Evolutionary conservation across 2,113 vertebrate genomes (phyloP).

Genomic region (Chloropsis hardwickii): DNA sequence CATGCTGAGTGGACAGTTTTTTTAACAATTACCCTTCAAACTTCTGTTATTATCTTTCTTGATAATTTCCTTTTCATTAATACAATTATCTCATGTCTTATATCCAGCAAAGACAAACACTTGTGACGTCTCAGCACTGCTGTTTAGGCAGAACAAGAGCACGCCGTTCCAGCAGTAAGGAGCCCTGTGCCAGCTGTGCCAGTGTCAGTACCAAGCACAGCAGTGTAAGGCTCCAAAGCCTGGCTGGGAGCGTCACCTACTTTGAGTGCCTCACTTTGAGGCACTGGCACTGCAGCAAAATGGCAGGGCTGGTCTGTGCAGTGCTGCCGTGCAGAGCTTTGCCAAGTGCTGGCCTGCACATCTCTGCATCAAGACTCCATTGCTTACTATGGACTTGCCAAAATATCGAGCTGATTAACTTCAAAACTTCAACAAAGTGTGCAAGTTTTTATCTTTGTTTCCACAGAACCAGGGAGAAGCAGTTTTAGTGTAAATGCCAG

Average conservation of each 20-base stretch:
- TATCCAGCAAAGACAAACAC: not conserved
- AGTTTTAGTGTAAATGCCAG: not conserved
- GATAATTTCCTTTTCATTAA: not conserved
- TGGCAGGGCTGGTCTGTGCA: not conserved
- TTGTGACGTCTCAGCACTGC: fast-evolving
- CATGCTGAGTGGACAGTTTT: fast-evolving
- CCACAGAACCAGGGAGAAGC: not conserved
- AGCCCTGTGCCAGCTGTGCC: not conserved
- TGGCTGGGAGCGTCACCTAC: not conserved
- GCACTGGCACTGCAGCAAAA: not conserved
- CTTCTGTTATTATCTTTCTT: not conserved
- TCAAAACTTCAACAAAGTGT: not conserved
- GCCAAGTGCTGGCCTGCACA: not conserved
- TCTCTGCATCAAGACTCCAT: not conserved
- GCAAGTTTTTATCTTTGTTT: not conserved
- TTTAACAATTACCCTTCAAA: not conserved
- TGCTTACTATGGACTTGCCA: not conserved
- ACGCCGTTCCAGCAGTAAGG: not conserved
- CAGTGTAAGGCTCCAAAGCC: not conserved
- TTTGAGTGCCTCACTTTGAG: too few species aligned
- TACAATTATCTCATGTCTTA: not conserved
- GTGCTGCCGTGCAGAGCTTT: not conserved
- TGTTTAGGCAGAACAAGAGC: not conserved
- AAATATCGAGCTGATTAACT: not conserved
- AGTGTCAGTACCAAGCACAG: not conserved